Evolutionary conservation across 2,113 vertebrate genomes (phyloP).

Genomic region (Sphaerodactylus townsendi): DNA sequence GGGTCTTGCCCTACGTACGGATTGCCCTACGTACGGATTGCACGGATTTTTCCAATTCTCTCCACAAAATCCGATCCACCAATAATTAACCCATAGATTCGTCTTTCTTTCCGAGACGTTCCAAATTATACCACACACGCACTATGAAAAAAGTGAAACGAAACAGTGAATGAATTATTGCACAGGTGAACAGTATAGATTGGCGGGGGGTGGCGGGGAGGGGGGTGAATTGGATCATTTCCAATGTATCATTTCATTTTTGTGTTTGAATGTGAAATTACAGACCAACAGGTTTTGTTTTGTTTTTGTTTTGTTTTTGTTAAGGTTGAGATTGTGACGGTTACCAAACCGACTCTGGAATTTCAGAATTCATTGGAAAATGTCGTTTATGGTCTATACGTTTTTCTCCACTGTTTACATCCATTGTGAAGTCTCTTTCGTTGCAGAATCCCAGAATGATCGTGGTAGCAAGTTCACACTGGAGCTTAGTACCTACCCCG

Average conservation of each 20-base stretch:
- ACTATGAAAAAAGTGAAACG: constrained; percentile 16
- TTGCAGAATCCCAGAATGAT: constrained; percentile 23
- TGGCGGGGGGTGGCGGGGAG: constrained; percentile 18
- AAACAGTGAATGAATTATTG: constrained; percentile 51
- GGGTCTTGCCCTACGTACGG: constrained; percentile 40
- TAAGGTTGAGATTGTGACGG: constrained; percentile 60
- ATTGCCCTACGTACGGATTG: constrained; percentile 49
- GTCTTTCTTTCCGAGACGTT: constrained; percentile 54
- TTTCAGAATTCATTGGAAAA: constrained; percentile 7
- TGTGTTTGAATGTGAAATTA: constrained; percentile 46
- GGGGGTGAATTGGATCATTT: constrained; percentile 26
- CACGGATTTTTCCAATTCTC: constrained; percentile 1
- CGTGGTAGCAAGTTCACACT: neutral
- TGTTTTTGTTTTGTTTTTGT: constrained; percentile 41
- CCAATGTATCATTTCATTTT: constrained; percentile 4
- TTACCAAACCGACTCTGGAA: constrained; percentile 48
- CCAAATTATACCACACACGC: constrained; percentile 49
- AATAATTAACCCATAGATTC: constrained; percentile 48
- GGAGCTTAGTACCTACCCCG: neutral
- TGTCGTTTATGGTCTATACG: constrained; percentile 39
- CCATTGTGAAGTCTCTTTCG: constrained; percentile 7
- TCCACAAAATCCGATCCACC: neutral
- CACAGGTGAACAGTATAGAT: constrained; percentile 29
- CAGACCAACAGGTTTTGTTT: constrained; percentile 35
- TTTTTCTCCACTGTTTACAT: constrained; percentile 28